Base-by-base conservation (phyloP, 2,113 vertebrate species). In the Anarhynchus alexandrinus region DNA sequence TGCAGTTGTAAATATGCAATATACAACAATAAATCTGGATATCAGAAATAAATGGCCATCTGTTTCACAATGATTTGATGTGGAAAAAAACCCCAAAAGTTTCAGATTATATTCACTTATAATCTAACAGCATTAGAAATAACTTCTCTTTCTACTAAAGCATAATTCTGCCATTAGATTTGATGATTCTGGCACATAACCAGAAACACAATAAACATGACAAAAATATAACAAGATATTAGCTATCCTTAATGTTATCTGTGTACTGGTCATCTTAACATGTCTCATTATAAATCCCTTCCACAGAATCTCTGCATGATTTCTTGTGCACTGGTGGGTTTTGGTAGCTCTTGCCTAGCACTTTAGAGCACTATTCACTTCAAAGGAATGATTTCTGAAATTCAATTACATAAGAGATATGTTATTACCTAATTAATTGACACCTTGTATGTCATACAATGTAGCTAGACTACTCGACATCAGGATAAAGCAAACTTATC, bases 391-490 rank as follows among this genome's bases (percentile, higher is more conserved):
- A 70, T 90, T 87, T 95, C 69, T 87, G 47, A 92, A 95, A 69
- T 82, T 86, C 70, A 89, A 49, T 85, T 88, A 86, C 52, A 72
- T 83, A 81, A 77, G 61, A 97, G 81, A 84, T 57, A 71, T 54
- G 49, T 94, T 94, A 96, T 87, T 92, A 61, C 36, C 45, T 85
- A 91, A 94, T 96, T 94, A 92, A 52, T 52, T 89, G 73, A 89
- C 77, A 91, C 34, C 59, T 82, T 82, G 27, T 20, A 51, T 82
- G 91, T 74, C 65, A 59, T 40, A 38, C 66, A 82, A 85, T 15
- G 30, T 83, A 93, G 86, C 82, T 94, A 88, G 69, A 30, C 29
- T 58, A 77, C 77, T 84, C 83, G 87, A 61, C 54, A 92, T 89
- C 80, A 76, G 81, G 70, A 94, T 82, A 83, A 94, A 91, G 70